These are phyloP conservation scores for Poeciliopsis infans DNA, from an alignment of 2,797 vertebrate species.

Conservation along the genomic window DNA sequence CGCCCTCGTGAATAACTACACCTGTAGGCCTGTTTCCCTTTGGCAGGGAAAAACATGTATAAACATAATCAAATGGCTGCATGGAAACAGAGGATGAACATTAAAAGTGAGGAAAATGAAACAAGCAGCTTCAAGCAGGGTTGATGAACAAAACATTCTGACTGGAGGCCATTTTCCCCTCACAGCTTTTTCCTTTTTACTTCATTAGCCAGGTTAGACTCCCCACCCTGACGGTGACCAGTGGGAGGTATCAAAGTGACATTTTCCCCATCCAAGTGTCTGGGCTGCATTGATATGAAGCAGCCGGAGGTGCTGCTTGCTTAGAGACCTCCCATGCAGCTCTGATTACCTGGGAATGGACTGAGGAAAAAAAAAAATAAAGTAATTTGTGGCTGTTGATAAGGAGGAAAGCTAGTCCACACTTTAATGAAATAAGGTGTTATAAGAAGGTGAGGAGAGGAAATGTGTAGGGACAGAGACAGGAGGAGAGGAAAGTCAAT, in stretches of 20 bases:
- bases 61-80: constrained; percentile 42
- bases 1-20: constrained; percentile 43
- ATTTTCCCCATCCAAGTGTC: constrained; percentile 67
- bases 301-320: constrained; percentile 49
- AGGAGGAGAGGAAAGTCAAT: constrained; percentile 17
- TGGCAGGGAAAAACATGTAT: not conserved
- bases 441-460: constrained; percentile 49
- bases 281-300: constrained; percentile 62
- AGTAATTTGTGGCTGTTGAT: constrained; percentile 49
- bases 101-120: constrained; percentile 20
- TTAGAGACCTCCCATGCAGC: constrained; percentile 63
- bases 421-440: constrained; percentile 63
- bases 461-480: constrained; percentile 27
- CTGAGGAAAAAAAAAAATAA: constrained; percentile 40
- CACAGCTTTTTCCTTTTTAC: constrained; percentile 52
- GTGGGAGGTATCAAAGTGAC: constrained; percentile 74
- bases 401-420: constrained; percentile 19
- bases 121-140: constrained; percentile 27
- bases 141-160: constrained; percentile 17
- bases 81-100: constrained; percentile 36
- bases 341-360: constrained; percentile 59
- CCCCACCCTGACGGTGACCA: constrained; percentile 63
- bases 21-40: constrained; percentile 35
- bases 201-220: constrained; percentile 68
- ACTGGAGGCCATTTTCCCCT: constrained; percentile 47